Conservation (phyloP, 2,113 vertebrate genomes). For the Platysteira castanea region DNA sequence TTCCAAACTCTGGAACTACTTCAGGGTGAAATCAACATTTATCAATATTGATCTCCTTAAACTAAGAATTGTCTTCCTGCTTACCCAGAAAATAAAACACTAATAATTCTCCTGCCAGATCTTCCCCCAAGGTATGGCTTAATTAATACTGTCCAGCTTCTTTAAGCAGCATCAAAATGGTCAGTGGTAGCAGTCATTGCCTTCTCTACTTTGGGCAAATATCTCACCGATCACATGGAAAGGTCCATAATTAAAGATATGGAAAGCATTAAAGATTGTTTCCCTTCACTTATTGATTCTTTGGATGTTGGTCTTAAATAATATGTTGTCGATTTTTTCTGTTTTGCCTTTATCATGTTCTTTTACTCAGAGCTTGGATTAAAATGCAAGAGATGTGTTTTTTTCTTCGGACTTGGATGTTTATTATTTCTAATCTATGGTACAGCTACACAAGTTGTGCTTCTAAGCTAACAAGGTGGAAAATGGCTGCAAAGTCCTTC, state of each 20-base stretch:
- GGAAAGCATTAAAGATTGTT: not conserved
- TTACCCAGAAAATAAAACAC: not conserved
- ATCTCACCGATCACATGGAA: not conserved
- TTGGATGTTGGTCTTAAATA: not conserved
- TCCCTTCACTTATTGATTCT: not conserved
- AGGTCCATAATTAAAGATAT: not conserved
- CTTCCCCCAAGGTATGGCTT: not conserved
- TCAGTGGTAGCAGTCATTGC: not conserved
- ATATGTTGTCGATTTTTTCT: too few species aligned
- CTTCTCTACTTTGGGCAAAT: not conserved
- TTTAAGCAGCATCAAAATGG: not conserved
- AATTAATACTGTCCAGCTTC: not conserved
- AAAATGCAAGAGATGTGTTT: too few species aligned
- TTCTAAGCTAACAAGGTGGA: too few species aligned
- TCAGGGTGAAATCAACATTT: not conserved
- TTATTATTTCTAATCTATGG: too few species aligned
- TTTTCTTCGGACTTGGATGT: too few species aligned
- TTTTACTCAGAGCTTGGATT: too few species aligned
- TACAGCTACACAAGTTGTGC: too few species aligned
- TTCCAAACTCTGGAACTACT: not conserved
- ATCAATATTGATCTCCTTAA: slow-evolving; percentile 21
- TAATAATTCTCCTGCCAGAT: not conserved
- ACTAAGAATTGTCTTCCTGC: not conserved
- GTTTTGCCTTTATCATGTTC: too few species aligned
- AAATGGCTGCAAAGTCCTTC: too few species aligned